A percentile compares a stretch with the other conserved stretches of the same genome.
These are phyloP conservation scores for Balanococcus diminutus DNA, from an alignment of 2,888 invertebrate genomes.

Conservation along the genomic window DNA sequence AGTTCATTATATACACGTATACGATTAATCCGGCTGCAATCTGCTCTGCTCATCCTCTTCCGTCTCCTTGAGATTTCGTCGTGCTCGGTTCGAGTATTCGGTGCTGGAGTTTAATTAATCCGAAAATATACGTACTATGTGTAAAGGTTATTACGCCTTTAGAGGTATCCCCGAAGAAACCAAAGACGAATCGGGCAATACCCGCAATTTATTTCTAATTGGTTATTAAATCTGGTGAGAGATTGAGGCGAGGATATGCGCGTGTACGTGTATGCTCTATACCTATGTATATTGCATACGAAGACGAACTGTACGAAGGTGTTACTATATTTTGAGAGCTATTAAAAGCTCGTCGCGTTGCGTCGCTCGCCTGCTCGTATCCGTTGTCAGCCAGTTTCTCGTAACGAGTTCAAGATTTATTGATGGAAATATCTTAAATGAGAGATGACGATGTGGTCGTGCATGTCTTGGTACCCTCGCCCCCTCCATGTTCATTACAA, in stretches of 20 bases:
- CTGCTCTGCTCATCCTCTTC: neutral
- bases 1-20: neutral
- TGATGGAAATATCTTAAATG: conserved; percentile 12
- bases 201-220: conserved; percentile 33
- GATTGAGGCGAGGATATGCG: neutral
- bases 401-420: conserved; percentile 15
- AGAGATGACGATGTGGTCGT: neutral
- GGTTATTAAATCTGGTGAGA: conserved; percentile 13
- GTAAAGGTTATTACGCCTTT: neutral
- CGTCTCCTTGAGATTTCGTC: neutral
- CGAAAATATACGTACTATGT: neutral
- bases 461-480: no score
- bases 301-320: neutral
- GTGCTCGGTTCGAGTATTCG: neutral
- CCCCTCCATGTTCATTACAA: no score
- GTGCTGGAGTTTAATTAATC: conserved; percentile 31
- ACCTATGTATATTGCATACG: no score
- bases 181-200: neutral
- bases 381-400: neutral
- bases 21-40: neutral
- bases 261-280: no score
- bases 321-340: conserved; percentile 27
- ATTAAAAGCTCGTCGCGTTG: conserved; percentile 23
- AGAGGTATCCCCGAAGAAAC: neutral
- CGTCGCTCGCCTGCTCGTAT: neutral